Evolutionary conservation across 2,797 vertebrate species (phyloP), one percentile per base, ranked within the genome.

Genomic region (Sebastolobus alascanus): DNA sequence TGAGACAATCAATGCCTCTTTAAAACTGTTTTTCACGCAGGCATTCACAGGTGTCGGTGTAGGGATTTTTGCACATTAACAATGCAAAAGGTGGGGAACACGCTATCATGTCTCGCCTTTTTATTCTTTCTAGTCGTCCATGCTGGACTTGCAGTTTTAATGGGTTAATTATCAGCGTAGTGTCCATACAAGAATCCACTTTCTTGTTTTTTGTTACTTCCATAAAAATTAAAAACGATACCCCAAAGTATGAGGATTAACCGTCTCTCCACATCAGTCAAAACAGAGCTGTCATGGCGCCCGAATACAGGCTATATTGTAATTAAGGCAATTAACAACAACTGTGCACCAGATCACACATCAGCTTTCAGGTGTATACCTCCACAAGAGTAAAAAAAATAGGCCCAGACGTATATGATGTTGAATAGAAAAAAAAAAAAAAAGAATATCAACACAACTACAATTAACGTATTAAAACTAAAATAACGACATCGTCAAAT

Each of bases 251-350:
- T 59, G 37, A 80, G 54, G 38, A 86, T 77, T 10, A 79, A 73
- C 6, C 1, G 68, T 68, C 75, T 76, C 70, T 83, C 52, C 67
- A 75, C 72, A 82, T 81, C 63, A 31, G 63, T 84, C 40, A 80
- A 68, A 83, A 72, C 16, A 65, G 31, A 73, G 66, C 80, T 73
- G 71, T 52, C 80, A 67, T 77, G 20, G 75, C 83, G 83, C 70
- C 64, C 33, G 74, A 75, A 66, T 66, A 72, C 67, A 88, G 72
- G 84, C 84, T 73, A 69, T 65, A 60, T 80, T 82, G 72, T 83
- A 91, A 90, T 94, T 93, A 95, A 95, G 90, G 93, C 93, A 91
- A 88, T 93, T 86, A 76, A 91, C 18, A 90, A 91, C 76, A 85
- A 82, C 31, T 89, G 75, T 79, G 79, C 80, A 83, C 80, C 54